Percentiles rank a stretch among this genome's conserved stretches.
Evolutionary conservation across 2,888 invertebrate species (phyloP).

Genomic region (Leptarthrus brevirostris): DNA sequence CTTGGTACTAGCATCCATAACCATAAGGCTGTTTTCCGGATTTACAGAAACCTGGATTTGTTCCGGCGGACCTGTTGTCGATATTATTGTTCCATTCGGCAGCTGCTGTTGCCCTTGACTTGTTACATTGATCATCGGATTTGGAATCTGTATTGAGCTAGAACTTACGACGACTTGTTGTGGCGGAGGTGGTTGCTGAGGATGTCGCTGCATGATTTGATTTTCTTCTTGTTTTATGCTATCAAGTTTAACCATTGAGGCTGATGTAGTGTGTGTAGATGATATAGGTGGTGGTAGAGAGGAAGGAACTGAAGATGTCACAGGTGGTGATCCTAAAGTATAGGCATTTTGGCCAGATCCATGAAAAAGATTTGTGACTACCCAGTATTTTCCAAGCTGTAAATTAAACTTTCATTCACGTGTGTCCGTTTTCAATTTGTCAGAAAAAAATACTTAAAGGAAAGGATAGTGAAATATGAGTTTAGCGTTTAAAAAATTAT

Average conservation of each 20-base stretch:
- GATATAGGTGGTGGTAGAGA: constrained; percentile 57
- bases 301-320: constrained; percentile 56
- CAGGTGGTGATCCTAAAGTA: constrained; percentile 58
- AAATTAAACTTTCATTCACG: constrained; percentile 69
- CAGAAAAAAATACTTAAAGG: too few relatives aligned
- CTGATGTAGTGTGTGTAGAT: constrained; percentile 56
- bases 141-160: constrained; percentile 59
- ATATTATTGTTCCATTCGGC: constrained; percentile 59
- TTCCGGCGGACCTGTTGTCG: constrained; percentile 57
- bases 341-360: constrained; percentile 60
- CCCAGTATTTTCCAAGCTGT: constrained; percentile 84
- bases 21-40: constrained; percentile 50
- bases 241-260: constrained; percentile 52
- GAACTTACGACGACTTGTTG: constrained; percentile 56
- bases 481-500: too few relatives aligned
- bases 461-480: too few relatives aligned
- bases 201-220: constrained; percentile 50
- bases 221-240: constrained; percentile 56
- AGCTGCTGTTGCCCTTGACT: constrained; percentile 58
- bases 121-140: constrained; percentile 58
- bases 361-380: constrained; percentile 83
- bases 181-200: constrained; percentile 53
- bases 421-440: too few relatives aligned
- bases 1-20: constrained; percentile 51
- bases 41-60: constrained; percentile 55